phyloP scores from a whole-genome alignment of 1,140 invertebrate genomes.

The Leptinotarsa lineolata region DNA sequence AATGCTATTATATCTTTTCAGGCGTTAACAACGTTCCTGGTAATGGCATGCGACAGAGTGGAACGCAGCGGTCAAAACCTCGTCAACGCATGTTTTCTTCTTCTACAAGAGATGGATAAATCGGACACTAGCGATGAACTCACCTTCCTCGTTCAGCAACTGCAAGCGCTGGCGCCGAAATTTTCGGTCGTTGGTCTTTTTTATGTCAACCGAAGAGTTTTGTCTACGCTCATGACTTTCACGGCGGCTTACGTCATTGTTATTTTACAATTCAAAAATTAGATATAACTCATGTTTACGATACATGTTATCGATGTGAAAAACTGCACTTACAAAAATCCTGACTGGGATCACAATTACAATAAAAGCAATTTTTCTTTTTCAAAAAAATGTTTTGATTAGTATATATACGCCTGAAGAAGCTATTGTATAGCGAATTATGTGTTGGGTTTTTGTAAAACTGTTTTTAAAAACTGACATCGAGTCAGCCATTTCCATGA shows the following conservation, averaged over 20 bases:
- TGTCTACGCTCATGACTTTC: constrained; percentile 1
- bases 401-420: no score
- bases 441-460: no score
- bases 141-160: background rate
- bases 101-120: background rate
- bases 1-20: background rate
- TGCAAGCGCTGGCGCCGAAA: background rate
- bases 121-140: background rate
- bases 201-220: background rate
- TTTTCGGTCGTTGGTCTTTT: constrained; percentile 5
- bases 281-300: no score
- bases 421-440: no score
- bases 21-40: background rate
- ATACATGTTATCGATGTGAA: no score
- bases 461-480: no score
- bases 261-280: constrained; percentile 11
- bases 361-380: no score
- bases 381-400: no score
- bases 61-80: background rate
- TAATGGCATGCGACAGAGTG: constrained; percentile 9
- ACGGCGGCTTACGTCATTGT: constrained; percentile 4
- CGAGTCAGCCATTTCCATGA: no score
- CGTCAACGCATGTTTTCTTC: background rate
- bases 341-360: no score
- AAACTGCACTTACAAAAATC: no score